Percentiles rank a stretch among this genome's conserved stretches.
These are phyloP conservation scores for Liposcelis brunnea DNA, from an alignment of 2,888 invertebrate species.

Conservation along the genomic window DNA sequence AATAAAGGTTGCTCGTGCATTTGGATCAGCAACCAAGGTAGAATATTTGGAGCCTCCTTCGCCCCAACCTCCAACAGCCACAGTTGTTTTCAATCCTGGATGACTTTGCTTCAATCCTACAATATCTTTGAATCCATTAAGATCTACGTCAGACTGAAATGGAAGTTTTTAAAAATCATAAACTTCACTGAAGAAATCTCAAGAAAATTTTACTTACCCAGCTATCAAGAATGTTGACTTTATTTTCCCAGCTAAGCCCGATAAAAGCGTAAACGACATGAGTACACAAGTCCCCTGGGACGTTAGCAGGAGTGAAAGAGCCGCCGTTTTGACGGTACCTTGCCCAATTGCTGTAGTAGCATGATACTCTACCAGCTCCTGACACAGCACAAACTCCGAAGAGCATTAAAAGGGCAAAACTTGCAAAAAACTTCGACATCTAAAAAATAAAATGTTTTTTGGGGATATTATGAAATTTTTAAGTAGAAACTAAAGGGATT, in stretches of 20 bases:
- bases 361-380: not conserved
- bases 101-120: constrained; percentile 49
- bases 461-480: too few species aligned
- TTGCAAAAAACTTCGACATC: too few species aligned
- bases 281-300: constrained; percentile 67
- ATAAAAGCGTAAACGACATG: constrained; percentile 80
- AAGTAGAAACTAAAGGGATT: too few species aligned
- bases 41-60: constrained; percentile 82
- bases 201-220: too few species aligned
- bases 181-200: not conserved
- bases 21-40: constrained; percentile 53
- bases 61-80: constrained; percentile 83
- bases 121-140: constrained; percentile 63
- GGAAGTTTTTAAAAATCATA: too few species aligned
- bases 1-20: constrained; percentile 51
- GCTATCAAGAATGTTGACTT: constrained; percentile 61
- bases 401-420: too few species aligned
- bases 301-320: constrained; percentile 64
- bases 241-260: constrained; percentile 50
- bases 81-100: constrained; percentile 55
- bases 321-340: constrained; percentile 68
- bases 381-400: not conserved
- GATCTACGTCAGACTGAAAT: constrained; percentile 48
- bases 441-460: too few species aligned
- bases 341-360: constrained; percentile 53